Base-by-base conservation (phyloP, 2,113 vertebrate species). In the Oreochromis niloticus region DNA sequence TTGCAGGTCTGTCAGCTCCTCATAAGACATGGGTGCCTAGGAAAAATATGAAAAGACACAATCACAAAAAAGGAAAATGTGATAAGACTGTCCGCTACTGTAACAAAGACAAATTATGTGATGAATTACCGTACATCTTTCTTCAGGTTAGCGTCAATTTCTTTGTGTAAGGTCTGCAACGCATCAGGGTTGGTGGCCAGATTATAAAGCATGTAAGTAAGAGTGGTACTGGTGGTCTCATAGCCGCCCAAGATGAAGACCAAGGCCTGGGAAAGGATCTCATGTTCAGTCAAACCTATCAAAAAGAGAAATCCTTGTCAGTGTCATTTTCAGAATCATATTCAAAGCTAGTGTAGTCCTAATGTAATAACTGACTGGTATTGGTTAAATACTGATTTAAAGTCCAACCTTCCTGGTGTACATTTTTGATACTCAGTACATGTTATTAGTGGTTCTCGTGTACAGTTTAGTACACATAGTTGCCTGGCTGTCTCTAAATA, bases 181-280 rank as follows among this genome's bases (percentile, higher is more conserved):
- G 36, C 89, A 2, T 93, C 89, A 16, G 95, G 94, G 89, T 95
- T 89, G 30, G 39, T 84, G 46, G 94, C 95, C 83, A 96, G 87
- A 32, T 91, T 86, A 82, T 95, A 90, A 6, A 96, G 27, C 3
- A 92, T 14, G 87, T 22, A 81, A 1, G 41, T 30, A 12, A 95
- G 85, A 14, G 94, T 94, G 32, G 6, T 1, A 12, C 86, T 93
- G 63, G 93, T 96, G 30, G 94, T 95, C 4, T 96, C 94, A 7
- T 91, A 95, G 66, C 93, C 92, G 6, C 90, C 94, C 11, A 95
- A 92, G 88, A 96, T 93, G 68, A 95, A 96, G 24, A 91, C 59
- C 3, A 96, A 83, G 10, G 94, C 93, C 81, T 96, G 94, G 24
- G 94, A 91, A n/a, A 95, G 93, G 10, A 96, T 95, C 92, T 96